Evolutionary conservation across 2,797 vertebrate species (phyloP).

Genomic region (Iguana delicatissima): DNA sequence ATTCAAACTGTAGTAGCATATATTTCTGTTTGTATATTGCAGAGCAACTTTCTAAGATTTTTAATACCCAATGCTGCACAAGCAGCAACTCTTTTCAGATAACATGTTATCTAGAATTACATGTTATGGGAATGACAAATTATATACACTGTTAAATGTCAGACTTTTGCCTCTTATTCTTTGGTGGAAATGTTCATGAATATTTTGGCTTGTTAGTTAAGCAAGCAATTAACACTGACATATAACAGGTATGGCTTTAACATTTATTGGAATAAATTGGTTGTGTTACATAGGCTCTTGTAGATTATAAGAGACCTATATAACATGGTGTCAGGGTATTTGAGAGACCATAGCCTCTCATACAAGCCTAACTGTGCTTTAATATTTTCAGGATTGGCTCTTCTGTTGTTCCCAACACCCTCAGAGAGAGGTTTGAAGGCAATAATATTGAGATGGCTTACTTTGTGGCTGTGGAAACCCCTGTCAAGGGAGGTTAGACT

Average conservation of each 20-base stretch:
- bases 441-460: neutral
- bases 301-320: neutral
- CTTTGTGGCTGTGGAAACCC: neutral
- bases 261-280: neutral
- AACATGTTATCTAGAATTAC: neutral
- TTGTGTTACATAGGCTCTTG: neutral
- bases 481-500: neutral
- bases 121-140: conserved; percentile 2
- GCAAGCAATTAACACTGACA: neutral
- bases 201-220: neutral
- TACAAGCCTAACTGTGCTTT: neutral
- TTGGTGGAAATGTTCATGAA: neutral
- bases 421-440: neutral
- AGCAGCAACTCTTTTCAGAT: neutral
- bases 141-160: neutral
- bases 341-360: neutral
- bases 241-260: neutral
- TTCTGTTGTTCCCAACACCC: neutral
- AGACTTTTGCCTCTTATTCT: neutral
- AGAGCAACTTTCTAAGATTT: neutral
- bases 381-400: neutral
- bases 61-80: neutral
- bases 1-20: neutral
- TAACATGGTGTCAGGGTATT: neutral
- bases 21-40: neutral